Percentiles rank a stretch among this genome's conserved stretches.
Evolutionary conservation across 2,113 vertebrate species (phyloP).

Genomic region (Odontesthes bonariensis): DNA sequence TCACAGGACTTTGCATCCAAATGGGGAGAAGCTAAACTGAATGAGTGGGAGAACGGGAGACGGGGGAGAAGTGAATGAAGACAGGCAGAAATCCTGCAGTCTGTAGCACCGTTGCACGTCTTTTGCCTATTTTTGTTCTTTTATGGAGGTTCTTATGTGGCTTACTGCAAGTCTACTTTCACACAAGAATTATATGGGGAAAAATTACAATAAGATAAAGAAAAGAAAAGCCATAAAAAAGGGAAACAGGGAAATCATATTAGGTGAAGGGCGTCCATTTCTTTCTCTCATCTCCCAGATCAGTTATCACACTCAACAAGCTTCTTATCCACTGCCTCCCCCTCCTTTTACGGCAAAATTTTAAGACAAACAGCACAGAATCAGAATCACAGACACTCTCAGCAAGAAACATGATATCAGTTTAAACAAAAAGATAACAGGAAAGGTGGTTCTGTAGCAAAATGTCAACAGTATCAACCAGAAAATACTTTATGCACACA

Average conservation of each 20-base stretch:
- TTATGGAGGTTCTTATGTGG: not conserved
- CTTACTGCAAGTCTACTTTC: not conserved
- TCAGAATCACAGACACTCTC: too few relatives aligned
- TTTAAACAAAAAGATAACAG: too few relatives aligned
- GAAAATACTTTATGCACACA: not conserved
- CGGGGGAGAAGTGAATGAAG: conserved; percentile 21
- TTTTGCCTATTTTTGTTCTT: conserved; percentile 19
- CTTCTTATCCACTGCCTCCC: too few relatives aligned
- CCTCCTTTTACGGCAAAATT: too few relatives aligned
- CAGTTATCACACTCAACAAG: too few relatives aligned
- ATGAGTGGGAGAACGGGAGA: conserved; percentile 35
- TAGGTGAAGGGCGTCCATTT: too few relatives aligned
- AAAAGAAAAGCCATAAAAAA: too few relatives aligned
- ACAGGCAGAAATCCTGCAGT: not conserved
- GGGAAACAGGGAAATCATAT: conserved; percentile 9
- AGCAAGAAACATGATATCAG: too few relatives aligned
- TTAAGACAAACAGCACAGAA: too few relatives aligned
- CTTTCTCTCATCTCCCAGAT: too few relatives aligned
- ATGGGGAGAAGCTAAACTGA: conserved; percentile 40
- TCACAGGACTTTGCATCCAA: conserved; percentile 49
- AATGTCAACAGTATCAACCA: too few relatives aligned
- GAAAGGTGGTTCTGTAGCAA: not conserved
- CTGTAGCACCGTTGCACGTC: conserved; percentile 6
- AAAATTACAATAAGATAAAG: not conserved
- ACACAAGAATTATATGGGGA: not conserved